A percentile compares a stretch with the other conserved stretches of the same genome.
Conservation (phyloP, 1,140 invertebrate genomes). For the Monomorium pharaonis region DNA sequence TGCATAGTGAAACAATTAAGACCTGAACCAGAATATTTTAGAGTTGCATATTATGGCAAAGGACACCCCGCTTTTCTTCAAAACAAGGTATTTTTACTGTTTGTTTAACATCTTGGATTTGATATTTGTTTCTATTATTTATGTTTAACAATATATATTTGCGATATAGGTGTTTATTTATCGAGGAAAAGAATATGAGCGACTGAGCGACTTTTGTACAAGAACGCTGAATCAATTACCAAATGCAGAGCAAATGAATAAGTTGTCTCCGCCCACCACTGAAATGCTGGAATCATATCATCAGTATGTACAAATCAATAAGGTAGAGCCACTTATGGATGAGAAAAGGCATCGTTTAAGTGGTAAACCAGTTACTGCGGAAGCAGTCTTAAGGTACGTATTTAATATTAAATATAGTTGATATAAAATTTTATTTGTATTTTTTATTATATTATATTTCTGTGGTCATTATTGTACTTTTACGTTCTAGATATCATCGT, state of each 20-base stretch:
- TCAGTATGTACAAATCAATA: slow-evolving; percentile 96
- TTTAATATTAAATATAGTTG: not conserved
- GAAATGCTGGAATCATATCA: slow-evolving; percentile 92
- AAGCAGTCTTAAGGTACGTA: slow-evolving; percentile 86
- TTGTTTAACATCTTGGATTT: not conserved
- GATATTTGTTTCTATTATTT: slow-evolving; percentile 10
- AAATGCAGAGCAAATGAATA: slow-evolving; percentile 94
- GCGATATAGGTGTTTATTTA: slow-evolving; percentile 92
- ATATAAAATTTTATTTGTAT: not conserved
- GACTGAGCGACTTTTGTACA: slow-evolving; percentile 94
- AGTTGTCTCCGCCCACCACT: slow-evolving; percentile 91
- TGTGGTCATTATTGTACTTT: slow-evolving; percentile 10
- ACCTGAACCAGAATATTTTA: slow-evolving; percentile 95
- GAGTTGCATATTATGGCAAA: slow-evolving; percentile 96
- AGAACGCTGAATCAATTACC: slow-evolving; percentile 95
- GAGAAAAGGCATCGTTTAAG: slow-evolving; percentile 89
- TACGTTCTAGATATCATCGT: slow-evolving; percentile 90
- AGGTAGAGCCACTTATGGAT: slow-evolving; percentile 95
- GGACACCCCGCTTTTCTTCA: slow-evolving; percentile 96
- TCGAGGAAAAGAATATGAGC: slow-evolving; percentile 96
- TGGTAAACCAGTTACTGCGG: slow-evolving; percentile 91
- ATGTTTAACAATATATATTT: slow-evolving; percentile 1
- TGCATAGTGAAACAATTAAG: slow-evolving; percentile 93
- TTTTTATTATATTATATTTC: not conserved
- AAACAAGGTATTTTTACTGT: slow-evolving; percentile 87